Evolutionary conservation across 2,113 vertebrate genomes (phyloP).

Genomic region (Otis tarda): DNA sequence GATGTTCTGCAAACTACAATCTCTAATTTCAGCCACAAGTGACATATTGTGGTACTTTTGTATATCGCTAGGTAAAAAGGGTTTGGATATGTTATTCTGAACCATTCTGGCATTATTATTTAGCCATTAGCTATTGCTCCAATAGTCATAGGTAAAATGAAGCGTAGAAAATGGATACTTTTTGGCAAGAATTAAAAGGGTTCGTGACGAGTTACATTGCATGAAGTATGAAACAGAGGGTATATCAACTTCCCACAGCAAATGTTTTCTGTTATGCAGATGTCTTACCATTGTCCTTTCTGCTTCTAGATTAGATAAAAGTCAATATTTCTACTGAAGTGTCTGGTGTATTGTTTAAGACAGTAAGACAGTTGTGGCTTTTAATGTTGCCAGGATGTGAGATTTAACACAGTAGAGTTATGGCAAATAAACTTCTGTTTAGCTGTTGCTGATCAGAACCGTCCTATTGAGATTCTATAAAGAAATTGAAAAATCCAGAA

Average conservation of each 20-base stretch:
- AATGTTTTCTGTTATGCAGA: not conserved
- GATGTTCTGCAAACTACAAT: not conserved
- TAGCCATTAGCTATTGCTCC: not conserved
- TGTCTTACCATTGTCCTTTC: not conserved
- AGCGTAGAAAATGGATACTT: not conserved
- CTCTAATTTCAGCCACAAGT: not conserved
- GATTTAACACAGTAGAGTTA: not conserved
- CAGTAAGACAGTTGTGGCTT: not conserved
- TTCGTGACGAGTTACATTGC: not conserved
- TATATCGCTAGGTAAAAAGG: not conserved
- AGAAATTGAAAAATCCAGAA: not conserved
- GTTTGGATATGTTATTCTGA: not conserved
- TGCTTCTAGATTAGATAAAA: not conserved
- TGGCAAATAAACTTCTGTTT: not conserved
- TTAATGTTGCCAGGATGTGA: not conserved
- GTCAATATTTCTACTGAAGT: not conserved
- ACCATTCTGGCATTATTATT: not conserved
- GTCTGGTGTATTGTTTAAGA: not conserved
- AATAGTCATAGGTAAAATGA: not conserved
- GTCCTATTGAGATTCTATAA: not conserved
- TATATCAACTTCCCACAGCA: not conserved
- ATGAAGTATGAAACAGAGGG: not conserved
- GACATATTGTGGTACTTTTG: not conserved
- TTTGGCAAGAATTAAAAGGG: not conserved
- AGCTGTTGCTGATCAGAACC: not conserved